A percentile compares a stretch with the other conserved stretches of the same genome.
Evolutionary conservation across 2,888 invertebrate genomes (phyloP).

Genomic region (Maniola hyperantus): DNA sequence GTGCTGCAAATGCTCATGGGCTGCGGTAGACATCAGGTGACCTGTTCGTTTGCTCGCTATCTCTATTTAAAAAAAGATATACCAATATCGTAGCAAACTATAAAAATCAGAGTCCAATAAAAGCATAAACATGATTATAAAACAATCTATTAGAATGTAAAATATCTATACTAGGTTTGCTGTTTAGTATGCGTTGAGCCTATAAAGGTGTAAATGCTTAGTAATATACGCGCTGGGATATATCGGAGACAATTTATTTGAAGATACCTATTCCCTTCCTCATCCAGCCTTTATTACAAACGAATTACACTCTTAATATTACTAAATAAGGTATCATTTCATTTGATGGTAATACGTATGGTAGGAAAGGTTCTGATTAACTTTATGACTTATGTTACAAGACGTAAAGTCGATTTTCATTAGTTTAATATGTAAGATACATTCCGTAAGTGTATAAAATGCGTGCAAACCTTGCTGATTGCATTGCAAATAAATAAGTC

Average conservation of each 20-base stretch:
- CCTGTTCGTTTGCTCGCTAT: too few relatives aligned
- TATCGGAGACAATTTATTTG: conserved; percentile 75
- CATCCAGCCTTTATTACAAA: conserved; percentile 35
- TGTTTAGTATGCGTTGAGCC: conserved; percentile 50
- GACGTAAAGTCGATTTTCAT: conserved; percentile 24
- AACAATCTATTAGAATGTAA: too few relatives aligned
- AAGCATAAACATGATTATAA: too few relatives aligned
- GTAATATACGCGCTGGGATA: conserved; percentile 70
- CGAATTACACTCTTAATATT: conserved; percentile 37
- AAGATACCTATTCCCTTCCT: conserved; percentile 53
- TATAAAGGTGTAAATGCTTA: conserved; percentile 67
- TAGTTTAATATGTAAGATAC: conserved; percentile 2
- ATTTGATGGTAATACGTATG: conserved; percentile 2
- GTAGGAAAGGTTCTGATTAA: conserved; percentile 5
- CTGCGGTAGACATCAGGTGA: too few relatives aligned
- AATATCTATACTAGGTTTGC: too few relatives aligned
- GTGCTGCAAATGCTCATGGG: too few relatives aligned
- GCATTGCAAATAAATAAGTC: conserved; percentile 57
- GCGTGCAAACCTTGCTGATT: conserved; percentile 56
- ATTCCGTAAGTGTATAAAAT: conserved; percentile 36
- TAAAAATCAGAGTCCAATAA: neutral
- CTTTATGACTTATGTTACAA: conserved; percentile 14
- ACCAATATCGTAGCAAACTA: neutral
- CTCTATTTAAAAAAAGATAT: too few relatives aligned
- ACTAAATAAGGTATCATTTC: conserved; percentile 10